Evolutionary conservation across 1,140 invertebrate genomes (phyloP), one percentile per base, ranked within the genome.

Genomic region (Neomicropteryx cornuta): DNA sequence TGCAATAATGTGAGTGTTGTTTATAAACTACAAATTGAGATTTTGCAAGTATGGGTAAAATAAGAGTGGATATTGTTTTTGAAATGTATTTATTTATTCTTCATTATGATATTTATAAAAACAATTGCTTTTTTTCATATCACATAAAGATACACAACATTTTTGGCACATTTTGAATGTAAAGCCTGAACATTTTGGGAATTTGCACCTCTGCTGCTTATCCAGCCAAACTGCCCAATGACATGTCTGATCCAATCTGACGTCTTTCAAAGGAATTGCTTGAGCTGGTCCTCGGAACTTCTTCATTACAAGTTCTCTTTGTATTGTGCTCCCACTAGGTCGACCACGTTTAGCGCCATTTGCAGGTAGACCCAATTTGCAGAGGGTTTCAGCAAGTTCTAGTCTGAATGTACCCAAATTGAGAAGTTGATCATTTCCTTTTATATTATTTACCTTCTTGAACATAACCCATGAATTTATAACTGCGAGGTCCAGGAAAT

Each of bases 31-130:
- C 30, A 32, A 13, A 49, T 45, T 36, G 43, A 42, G 19, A 44
- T 48, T 52, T 50, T 48, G 46, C 45, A 50, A 48, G 48, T 50
- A 50, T 52, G 46, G 45, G 32, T 50, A 50, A 48, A 48, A 47
- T 52, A 50, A 50, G 45, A 50, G 43, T 32, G 30, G 30, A 32
- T 32, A 32, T 32, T 32, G 30, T 32, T 32, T 32, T 32, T 32
- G 30, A 48, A 50, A 47, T 52, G 48, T 49, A 39, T 53, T 49
- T 49, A 53, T 49, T 48, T 51, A 46, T 49, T 42, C 35, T 47
- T 45, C 36, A 46, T 45, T 49, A 48, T 54, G 48, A 53, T 51
- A 55, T 50, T 51, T 53, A 52, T 51, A 50, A 53, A 55, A 55
- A 47, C 45, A 51, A 50, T 50, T 52, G 44, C 43, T 52, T 49